Evolutionary conservation across 1,140 invertebrate genomes (phyloP), one percentile per base, ranked within the genome.

Genomic region (Dinoponera quadriceps): DNA sequence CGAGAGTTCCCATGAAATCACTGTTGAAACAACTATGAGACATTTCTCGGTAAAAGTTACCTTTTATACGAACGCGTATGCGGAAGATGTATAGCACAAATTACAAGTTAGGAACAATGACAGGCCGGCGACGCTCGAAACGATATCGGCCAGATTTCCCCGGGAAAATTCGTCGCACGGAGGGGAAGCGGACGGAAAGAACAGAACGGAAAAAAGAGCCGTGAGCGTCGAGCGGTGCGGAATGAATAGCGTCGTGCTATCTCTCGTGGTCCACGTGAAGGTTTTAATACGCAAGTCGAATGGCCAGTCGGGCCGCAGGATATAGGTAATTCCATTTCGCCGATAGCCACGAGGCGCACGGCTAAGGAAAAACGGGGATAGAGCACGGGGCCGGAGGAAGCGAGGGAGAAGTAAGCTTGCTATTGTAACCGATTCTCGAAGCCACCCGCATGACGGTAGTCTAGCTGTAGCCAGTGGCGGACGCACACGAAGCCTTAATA

Each of bases 401-500:
- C 48, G 62, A 72, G 68, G 66, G 68, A 69, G 63, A 86, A 86
- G 62, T 54, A 75, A 74, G 74, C 74, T 74, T 84, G 88, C 91
- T 91, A 93, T 92, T 93, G 90, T 92, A 92, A 92, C 89, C 88
- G 90, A 92, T 91, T 90, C 85, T 85, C 83, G 89, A 88, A 91
- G 87, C 90, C 91, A 91, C 91, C 92, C 92, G 92, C 90, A 92
- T 92, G 89, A 65, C 51, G 74, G 55, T 90, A 86, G 75, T 65
- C 85, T 88, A 86, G 83, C 86, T 54, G 71, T 25, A 60, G 54
- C 62, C 83, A 75, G 55, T 88, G 88, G 73, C 86, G 89, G 88
- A 92, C 91, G 89, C 91, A 91, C 89, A 91, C 90, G 91, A 92
- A 90, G 88, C 89, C 90, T 93, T 91, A 92, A 93, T 93, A 93